Percentiles rank a stretch among this genome's conserved stretches.
phyloP scores from a whole-genome alignment of 1,140 invertebrate genomes.

The Phenacoccus solenopsis region DNA sequence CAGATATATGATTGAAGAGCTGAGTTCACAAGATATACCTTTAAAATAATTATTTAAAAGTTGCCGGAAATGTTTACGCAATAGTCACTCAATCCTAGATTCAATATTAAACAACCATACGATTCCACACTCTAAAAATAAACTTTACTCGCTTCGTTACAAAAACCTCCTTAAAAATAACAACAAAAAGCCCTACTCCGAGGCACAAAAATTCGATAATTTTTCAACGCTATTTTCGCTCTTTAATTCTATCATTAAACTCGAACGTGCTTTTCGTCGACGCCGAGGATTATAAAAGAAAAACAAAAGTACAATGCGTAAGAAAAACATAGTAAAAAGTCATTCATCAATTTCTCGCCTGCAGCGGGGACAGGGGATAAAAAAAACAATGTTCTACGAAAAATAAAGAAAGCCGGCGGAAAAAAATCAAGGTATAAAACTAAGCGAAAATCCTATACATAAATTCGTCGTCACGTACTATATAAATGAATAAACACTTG shows the following conservation, averaged over 20 bases:
- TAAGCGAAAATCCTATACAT: not conserved
- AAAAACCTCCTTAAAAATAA: too few relatives aligned
- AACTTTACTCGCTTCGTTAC: too few relatives aligned
- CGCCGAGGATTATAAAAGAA: not conserved
- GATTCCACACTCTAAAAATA: too few relatives aligned
- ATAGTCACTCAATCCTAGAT: too few relatives aligned
- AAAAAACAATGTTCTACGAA: not conserved
- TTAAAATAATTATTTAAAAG: too few relatives aligned
- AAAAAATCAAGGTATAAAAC: not conserved
- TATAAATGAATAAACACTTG: not conserved
- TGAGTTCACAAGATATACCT: too few relatives aligned
- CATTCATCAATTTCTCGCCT: not conserved
- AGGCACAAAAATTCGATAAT: not conserved
- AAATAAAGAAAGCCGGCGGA: not conserved
- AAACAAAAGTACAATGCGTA: too few relatives aligned
- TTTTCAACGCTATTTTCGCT: not conserved
- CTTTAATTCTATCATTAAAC: not conserved
- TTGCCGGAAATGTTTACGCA: too few relatives aligned
- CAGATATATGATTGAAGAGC: too few relatives aligned
- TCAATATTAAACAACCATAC: too few relatives aligned
- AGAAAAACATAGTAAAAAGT: not conserved
- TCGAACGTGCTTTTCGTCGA: not conserved
- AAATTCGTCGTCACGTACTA: not conserved
- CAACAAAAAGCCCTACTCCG: not conserved
- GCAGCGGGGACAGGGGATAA: too few relatives aligned